Conservation (phyloP, 2,888 invertebrate species). For the Steinernema hermaphroditum region DNA sequence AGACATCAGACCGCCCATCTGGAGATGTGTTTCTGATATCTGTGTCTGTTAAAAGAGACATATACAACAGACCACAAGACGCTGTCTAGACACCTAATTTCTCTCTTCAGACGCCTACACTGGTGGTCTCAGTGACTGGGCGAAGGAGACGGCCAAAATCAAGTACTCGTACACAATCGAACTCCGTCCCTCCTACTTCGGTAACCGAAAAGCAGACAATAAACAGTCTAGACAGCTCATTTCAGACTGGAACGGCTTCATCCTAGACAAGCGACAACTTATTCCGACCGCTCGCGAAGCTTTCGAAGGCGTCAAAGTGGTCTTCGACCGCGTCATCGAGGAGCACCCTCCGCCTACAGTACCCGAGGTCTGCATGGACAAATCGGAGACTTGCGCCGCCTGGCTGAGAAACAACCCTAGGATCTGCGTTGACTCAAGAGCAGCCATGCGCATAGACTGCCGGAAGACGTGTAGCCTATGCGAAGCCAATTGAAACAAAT, state of each 20-base stretch:
- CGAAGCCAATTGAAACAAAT: background rate
- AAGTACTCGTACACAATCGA: slow-evolving; percentile 65
- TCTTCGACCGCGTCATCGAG: slow-evolving; percentile 46
- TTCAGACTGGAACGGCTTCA: slow-evolving; percentile 64
- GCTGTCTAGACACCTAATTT: too few species aligned
- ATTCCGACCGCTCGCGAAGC: slow-evolving; percentile 65
- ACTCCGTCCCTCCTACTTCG: slow-evolving; percentile 59
- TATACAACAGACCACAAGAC: too few species aligned
- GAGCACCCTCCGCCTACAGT: background rate
- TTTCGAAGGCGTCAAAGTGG: slow-evolving; percentile 61
- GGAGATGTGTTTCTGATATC: too few species aligned
- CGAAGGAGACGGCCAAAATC: slow-evolving; percentile 61
- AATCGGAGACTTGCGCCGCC: slow-evolving; percentile 33
- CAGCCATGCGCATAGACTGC: slow-evolving; percentile 59
- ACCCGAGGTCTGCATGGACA: slow-evolving; percentile 38
- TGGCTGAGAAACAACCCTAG: slow-evolving; percentile 39
- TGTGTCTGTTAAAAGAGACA: too few species aligned
- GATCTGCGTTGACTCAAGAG: slow-evolving; percentile 47
- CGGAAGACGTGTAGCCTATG: slow-evolving; percentile 53
- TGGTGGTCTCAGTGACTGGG: slow-evolving; percentile 64
- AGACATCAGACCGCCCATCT: too few species aligned
- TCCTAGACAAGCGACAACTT: slow-evolving; percentile 56
- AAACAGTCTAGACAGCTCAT: background rate
- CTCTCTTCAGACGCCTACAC: slow-evolving; percentile 60
- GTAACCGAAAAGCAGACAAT: slow-evolving; percentile 38